Conservation (phyloP, 2,797 vertebrate genomes). For the Diglossa cyanea region DNA sequence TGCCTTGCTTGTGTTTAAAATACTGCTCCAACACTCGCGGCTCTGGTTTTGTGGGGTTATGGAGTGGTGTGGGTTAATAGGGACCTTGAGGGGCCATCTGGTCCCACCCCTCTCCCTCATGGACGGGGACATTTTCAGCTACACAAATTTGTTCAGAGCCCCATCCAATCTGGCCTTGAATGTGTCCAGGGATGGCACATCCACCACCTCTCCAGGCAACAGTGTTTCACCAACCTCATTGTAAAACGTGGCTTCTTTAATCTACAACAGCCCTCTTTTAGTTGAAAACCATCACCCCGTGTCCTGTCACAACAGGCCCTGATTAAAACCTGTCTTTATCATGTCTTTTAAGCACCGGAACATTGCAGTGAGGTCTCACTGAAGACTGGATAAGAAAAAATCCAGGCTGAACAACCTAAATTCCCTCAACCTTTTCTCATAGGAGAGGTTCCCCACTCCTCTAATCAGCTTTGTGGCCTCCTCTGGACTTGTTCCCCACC, state of each 20-base stretch:
- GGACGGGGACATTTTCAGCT: neutral
- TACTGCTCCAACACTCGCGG: accelerated
- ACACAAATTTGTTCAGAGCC: neutral
- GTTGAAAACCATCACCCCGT: neutral
- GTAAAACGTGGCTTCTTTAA: neutral
- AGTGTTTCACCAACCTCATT: neutral
- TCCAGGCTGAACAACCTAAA: neutral
- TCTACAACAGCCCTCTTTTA: neutral
- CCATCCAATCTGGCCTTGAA: neutral
- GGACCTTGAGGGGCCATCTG: neutral
- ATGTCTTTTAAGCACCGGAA: neutral
- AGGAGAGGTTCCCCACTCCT: neutral
- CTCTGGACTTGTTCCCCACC: neutral
- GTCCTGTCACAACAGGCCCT: neutral
- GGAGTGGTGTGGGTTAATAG: neutral
- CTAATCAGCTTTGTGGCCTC: neutral
- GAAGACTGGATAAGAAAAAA: neutral
- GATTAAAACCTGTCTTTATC: neutral
- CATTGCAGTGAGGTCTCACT: neutral
- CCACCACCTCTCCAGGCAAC: neutral
- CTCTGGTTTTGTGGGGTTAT: neutral
- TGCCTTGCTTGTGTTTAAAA: neutral
- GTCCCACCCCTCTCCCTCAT: neutral
- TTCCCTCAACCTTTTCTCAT: neutral
- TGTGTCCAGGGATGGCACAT: neutral